Evolutionary conservation across 2,113 vertebrate species (phyloP).

Genomic region (Brevimyrus niger): DNA sequence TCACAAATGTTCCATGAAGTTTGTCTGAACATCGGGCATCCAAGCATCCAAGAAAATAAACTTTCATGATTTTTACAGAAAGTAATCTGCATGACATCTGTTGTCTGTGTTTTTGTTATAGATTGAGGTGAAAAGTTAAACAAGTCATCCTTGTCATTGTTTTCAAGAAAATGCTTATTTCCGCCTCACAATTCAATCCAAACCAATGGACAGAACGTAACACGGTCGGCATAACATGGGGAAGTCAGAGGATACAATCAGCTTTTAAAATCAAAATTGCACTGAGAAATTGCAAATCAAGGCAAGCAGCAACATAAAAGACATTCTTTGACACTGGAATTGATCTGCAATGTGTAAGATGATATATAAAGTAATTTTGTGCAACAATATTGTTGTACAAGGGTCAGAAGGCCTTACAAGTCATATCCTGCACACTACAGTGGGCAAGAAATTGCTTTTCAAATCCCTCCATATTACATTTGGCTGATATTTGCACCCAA

Average conservation of each 20-base stretch:
- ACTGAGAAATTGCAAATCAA: background rate
- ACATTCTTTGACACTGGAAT: background rate
- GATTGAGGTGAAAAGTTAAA: conserved; percentile 4
- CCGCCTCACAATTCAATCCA: background rate
- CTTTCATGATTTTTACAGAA: background rate
- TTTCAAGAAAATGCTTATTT: background rate
- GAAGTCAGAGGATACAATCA: background rate
- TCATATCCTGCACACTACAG: conserved; percentile 16
- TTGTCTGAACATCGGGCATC: background rate
- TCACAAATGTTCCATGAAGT: background rate
- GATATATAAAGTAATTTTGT: conserved; percentile 20
- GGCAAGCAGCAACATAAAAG: conserved; percentile 15
- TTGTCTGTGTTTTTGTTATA: background rate
- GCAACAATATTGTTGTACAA: conserved; percentile 10
- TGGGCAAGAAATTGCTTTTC: conserved; percentile 17
- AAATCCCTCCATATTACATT: conserved; percentile 17
- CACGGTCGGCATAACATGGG: background rate
- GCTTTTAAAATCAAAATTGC: conserved; percentile 11
- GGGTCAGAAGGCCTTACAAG: conserved; percentile 11
- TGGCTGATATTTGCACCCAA: background rate
- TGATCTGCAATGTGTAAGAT: conserved; percentile 5
- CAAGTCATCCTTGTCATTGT: background rate
- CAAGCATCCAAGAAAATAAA: background rate
- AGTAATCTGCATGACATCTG: background rate
- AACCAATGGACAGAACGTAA: conserved; percentile 6